These are phyloP conservation scores for Octodon degus DNA, from an alignment of 2,113 vertebrate species.

Conservation along the genomic window DNA sequence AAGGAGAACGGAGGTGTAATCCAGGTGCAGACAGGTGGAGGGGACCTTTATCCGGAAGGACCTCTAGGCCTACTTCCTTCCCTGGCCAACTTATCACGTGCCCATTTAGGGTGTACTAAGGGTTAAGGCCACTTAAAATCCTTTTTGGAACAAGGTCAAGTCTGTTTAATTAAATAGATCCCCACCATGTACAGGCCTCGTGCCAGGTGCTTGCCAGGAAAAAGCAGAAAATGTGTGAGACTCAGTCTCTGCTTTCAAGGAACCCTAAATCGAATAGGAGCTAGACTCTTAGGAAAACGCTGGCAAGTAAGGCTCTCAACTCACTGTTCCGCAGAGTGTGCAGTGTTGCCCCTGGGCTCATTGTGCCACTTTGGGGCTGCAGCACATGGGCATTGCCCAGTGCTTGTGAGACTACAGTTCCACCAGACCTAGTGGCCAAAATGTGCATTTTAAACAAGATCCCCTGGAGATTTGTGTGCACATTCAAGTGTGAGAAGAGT, in stretches of 20 bases:
- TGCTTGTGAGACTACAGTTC: neutral
- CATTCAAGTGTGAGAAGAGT: neutral
- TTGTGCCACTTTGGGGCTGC: neutral
- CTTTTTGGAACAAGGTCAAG: slow-evolving; percentile 64
- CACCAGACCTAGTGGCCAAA: neutral
- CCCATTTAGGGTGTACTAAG: neutral
- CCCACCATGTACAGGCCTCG: slow-evolving; percentile 25
- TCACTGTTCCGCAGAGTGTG: neutral
- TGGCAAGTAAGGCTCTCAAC: neutral
- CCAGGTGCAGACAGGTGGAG: neutral
- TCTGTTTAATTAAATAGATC: slow-evolving; percentile 78
- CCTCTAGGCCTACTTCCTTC: neutral
- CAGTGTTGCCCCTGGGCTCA: neutral
- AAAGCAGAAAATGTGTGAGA: slow-evolving; percentile 15
- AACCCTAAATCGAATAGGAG: slow-evolving; percentile 37
- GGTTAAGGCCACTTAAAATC: slow-evolving; percentile 56
- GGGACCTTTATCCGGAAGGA: neutral
- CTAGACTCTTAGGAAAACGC: neutral
- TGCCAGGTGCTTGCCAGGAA: slow-evolving; percentile 58
- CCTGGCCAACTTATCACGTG: neutral
- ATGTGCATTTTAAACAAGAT: neutral
- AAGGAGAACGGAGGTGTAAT: neutral
- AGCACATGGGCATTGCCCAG: neutral
- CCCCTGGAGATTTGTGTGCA: neutral
- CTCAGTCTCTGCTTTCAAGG: slow-evolving; percentile 70